Conservation (phyloP, 2,888 invertebrate genomes). For the Orthosia gracilis region DNA sequence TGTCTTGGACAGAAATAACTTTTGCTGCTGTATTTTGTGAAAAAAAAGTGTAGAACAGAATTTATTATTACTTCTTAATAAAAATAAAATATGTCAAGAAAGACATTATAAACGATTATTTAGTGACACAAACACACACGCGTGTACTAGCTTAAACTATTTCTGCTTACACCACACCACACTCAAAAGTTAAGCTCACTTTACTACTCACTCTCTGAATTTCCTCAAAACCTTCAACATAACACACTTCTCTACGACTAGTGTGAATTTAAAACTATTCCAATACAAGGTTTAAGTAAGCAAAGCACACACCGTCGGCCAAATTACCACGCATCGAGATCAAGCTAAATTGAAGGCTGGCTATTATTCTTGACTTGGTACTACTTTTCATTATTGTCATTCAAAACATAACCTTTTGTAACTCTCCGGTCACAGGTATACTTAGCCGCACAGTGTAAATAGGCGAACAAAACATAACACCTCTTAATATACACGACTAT, state of each 20-base stretch:
- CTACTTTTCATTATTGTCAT: background rate
- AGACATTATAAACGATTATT: background rate
- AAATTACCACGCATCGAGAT: background rate
- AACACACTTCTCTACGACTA: background rate
- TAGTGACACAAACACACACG: conserved; percentile 18
- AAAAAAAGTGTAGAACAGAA: too few species aligned
- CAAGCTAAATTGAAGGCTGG: background rate
- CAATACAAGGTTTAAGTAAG: background rate
- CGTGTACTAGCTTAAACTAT: conserved; percentile 19
- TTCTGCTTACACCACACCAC: conserved; percentile 3
- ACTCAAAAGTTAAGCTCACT: conserved; percentile 5
- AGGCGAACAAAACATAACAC: background rate
- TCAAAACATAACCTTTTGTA: background rate
- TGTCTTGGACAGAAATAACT: background rate
- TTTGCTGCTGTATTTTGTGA: background rate
- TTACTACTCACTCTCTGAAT: background rate
- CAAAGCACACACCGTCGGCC: background rate
- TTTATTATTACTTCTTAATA: background rate
- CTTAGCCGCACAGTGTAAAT: background rate
- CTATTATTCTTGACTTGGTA: too few species aligned
- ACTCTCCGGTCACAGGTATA: background rate
- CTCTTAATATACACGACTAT: too few species aligned
- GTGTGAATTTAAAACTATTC: background rate
- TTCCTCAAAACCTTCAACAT: background rate
- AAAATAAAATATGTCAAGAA: background rate